Evolutionary conservation across 2,113 vertebrate genomes (phyloP), one percentile per base, ranked within the genome.

Genomic region (Heterocephalus glaber): DNA sequence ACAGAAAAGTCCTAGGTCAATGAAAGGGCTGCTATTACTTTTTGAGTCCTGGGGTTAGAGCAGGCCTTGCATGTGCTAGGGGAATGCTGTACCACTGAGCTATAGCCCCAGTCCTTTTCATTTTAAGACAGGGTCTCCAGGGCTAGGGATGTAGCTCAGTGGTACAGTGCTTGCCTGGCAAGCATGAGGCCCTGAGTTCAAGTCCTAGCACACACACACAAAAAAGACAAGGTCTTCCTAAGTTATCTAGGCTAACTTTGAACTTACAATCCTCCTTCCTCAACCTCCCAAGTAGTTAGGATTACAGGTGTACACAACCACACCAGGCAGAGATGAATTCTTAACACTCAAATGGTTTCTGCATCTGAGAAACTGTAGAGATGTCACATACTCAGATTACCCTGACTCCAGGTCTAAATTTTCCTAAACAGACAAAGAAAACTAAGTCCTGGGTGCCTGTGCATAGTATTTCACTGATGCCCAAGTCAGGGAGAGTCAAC

Each of bases 261-360:
- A 77, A 52, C 28, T 52, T 77, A 11, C 72, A 47, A 47, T 76
- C 44, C 26, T 47, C 44, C 44, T 76, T 47, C 13, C 26, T 76
- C 44, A 76, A 44, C 26, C 72, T 47, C 72, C 41, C 41, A 26
- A 76, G 41, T 76, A 47, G 26, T 3, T 47, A 5, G 26, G 41
- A 70, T 76, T 19, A 47, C 41, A 47, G 72, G 44, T 30, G 41
- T 76, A 3, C 3, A 33, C 28, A 28, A 52, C 10, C 17, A 47
- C 14, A 33, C 47, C 47, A 19, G 74, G 44, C 13, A 81, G 72
- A 79, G 76, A 79, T n/a, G 60, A 80, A 87, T 80, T 92, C 68
- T 86, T 84, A 94, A 95, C 19, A 90, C 28, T 52, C 63, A 92
- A 63, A 90, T 84, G 44, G 86, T 79, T 74, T 90, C 54, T 72